Conservation (phyloP, 2,113 vertebrate species). For the Rynchops niger region DNA sequence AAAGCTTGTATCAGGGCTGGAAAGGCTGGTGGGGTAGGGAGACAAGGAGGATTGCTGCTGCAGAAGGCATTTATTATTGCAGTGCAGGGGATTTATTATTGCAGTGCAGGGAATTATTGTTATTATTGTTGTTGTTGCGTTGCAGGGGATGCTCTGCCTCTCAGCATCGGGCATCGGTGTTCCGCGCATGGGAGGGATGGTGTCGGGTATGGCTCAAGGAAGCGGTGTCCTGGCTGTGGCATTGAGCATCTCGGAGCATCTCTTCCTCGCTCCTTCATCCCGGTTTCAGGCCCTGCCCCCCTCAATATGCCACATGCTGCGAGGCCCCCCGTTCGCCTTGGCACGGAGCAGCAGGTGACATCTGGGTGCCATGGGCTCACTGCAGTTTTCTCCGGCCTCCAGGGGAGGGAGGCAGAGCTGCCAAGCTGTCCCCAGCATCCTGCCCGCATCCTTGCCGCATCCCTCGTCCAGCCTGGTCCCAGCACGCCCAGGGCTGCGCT, state of each 20-base stretch:
- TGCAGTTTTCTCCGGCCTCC: conserved; percentile 56
- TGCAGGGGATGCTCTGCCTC: background rate
- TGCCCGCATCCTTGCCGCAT: background rate
- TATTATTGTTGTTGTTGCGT: background rate
- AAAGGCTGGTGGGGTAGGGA: background rate
- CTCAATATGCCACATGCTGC: too few relatives aligned
- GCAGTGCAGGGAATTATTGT: background rate
- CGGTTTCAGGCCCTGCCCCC: fast-evolving
- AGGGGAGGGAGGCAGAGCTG: conserved; percentile 64
- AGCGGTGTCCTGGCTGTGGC: background rate
- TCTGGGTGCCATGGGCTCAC: background rate
- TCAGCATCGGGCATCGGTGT: background rate
- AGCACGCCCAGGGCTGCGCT: fast-evolving
- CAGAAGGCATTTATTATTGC: background rate
- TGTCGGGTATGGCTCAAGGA: fast-evolving
- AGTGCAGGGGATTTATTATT: background rate
- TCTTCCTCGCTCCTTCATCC: background rate
- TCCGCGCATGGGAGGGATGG: fast-evolving
- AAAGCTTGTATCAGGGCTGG: background rate
- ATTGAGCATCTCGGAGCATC: background rate
- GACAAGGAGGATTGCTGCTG: too few relatives aligned
- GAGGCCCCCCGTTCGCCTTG: background rate
- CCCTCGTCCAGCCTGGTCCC: background rate
- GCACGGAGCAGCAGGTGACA: background rate
- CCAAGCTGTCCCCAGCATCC: background rate